Evolutionary conservation across 2,888 invertebrate genomes (phyloP), one percentile per base, ranked within the genome.

Genomic region (Trissoscelio sp.): DNA sequence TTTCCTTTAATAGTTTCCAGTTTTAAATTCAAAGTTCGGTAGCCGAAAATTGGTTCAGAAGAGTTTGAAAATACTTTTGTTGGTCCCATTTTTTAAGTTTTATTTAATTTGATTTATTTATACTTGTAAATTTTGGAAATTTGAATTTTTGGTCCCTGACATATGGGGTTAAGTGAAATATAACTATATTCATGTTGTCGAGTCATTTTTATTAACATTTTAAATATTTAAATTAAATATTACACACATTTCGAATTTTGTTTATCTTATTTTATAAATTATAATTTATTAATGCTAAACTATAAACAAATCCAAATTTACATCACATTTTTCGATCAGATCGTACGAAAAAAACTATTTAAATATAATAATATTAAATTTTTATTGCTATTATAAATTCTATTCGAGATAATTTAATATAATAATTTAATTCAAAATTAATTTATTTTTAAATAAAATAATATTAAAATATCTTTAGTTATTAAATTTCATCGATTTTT

Each of bases 261-360:
- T n/a, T n/a, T n/a, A n/a, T n/a, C n/a, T n/a, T n/a, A n/a, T n/a
- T n/a, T n/a, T n/a, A n/a, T n/a, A n/a, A n/a, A n/a, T n/a, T n/a
- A n/a, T n/a, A n/a, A n/a, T n/a, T n/a, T n/a, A n/a, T n/a, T n/a
- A n/a, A n/a, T n/a, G n/a, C n/a, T n/a, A n/a, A n/a, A 31, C 16
- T 44, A 44, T 2, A 44, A 44, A 7, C 6, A 16, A 3, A 3
- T 16, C 4, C 55, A 37, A n/a, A n/a, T 46, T 46, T 20, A 46
- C 20, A 46, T 46, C 46, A 46, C 48, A 64, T 34, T 48, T 48
- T 14, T 34, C 7, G 28, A 9, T 70, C 48, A 46, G 4, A 46
- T 70, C 58, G 70, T 48, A 70, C 70, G 58, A n/a, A 70, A 70
- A 70, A 70, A 70, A 57, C 58, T 70, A 58, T 70, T 24, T 18